Conservation (phyloP, 2,113 vertebrate species). For the Trogon melanurus region DNA sequence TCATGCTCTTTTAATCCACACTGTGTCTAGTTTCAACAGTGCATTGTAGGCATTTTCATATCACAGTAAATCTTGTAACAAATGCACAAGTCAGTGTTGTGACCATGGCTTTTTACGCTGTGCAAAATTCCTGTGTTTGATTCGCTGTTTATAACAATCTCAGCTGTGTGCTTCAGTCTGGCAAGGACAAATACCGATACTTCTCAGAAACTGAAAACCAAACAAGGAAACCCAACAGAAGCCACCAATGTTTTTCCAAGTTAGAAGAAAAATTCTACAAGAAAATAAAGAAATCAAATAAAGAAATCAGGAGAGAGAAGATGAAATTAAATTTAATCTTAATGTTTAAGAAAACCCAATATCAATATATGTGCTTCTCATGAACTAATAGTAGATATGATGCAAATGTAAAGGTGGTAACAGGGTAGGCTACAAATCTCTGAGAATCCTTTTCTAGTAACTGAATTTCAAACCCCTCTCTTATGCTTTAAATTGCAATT, state of each 20-base stretch:
- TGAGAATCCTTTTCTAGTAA: neutral
- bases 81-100: neutral
- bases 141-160: neutral
- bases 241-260: neutral
- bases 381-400: neutral
- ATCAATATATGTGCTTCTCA: neutral
- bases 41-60: neutral
- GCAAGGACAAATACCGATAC: neutral
- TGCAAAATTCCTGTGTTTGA: neutral
- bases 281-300: neutral
- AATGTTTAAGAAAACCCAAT: neutral
- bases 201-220: neutral
- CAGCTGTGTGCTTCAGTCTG: neutral
- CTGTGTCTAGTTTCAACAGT: neutral
- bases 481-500: neutral
- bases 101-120: neutral
- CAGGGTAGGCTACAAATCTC: neutral
- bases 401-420: neutral
- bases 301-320: neutral
- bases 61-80: neutral
- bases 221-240: neutral
- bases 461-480: neutral
- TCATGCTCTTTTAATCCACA: neutral
- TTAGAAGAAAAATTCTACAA: neutral
- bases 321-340: neutral